These are phyloP conservation scores for Gallinago stenura DNA, from an alignment of 2,797 vertebrate genomes.

Conservation along the genomic window DNA sequence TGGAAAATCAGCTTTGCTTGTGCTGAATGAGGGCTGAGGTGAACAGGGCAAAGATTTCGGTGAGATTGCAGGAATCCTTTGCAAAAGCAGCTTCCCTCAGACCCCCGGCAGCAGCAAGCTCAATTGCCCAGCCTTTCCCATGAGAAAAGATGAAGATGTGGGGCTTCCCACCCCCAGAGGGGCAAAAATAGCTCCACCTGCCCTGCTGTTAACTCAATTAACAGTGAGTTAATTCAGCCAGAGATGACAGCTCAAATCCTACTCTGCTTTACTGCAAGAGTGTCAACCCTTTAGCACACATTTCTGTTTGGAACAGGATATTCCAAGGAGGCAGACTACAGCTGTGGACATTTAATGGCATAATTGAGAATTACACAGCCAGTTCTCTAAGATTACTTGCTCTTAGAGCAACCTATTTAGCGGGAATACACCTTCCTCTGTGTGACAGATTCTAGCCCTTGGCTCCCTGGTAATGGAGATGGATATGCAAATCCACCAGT, in stretches of 20 bases:
- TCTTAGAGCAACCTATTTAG: neutral
- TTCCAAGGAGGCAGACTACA: neutral
- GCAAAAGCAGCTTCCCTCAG: neutral
- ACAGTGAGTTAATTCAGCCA: neutral
- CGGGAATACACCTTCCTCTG: neutral
- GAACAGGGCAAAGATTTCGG: neutral
- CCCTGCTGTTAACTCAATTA: neutral
- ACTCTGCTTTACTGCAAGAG: neutral
- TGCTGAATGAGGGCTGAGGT: neutral
- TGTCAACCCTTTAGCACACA: neutral
- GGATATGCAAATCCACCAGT: conserved; percentile 34
- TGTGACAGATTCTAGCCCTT: neutral
- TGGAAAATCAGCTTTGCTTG: neutral
- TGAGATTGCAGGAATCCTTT: neutral
- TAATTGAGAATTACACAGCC: neutral
- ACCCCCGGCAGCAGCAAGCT: neutral
- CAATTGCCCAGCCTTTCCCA: neutral
- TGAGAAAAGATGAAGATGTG: neutral
- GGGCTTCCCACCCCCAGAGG: neutral
- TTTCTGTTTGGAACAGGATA: neutral
- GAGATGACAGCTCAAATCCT: neutral
- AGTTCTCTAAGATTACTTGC: neutral
- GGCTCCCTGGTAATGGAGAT: conserved; percentile 9
- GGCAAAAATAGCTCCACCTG: neutral
- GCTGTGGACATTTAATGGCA: neutral